phyloP scores from a whole-genome alignment of 2,113 vertebrate species.

The human region DNA sequence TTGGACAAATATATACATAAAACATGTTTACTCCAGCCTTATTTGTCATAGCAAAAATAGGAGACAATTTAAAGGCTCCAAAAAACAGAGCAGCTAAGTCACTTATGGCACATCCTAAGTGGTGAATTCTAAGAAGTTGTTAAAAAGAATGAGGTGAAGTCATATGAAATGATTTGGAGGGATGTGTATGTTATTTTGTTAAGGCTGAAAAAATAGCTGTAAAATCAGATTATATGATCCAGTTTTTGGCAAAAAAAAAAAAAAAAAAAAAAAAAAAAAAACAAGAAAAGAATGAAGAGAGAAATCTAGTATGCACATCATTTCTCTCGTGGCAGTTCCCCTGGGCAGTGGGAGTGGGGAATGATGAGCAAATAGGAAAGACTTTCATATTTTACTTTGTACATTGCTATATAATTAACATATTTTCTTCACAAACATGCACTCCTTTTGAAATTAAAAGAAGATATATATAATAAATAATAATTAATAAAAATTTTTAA shows the following conservation, averaged over 20 bases:
- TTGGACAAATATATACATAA: background rate
- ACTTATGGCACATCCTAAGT: background rate
- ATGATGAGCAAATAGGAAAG: background rate
- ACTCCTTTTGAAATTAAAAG: conserved; percentile 11
- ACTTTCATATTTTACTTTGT: background rate
- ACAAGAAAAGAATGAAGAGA: background rate
- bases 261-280: background rate
- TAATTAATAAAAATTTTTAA: conserved; percentile 9
- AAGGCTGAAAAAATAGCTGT: background rate
- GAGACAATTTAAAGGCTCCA: background rate
- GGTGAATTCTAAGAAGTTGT: background rate
- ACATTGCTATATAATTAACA: background rate
- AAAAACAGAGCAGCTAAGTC: background rate
- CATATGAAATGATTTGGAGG: background rate
- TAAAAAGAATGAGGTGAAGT: background rate
- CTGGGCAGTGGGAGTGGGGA: background rate
- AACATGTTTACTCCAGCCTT: background rate
- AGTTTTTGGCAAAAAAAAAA: background rate
- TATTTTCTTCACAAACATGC: background rate
- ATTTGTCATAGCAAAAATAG: background rate
- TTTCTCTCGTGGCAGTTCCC: background rate
- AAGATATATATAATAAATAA: background rate
- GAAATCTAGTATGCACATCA: background rate
- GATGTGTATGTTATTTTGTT: background rate
- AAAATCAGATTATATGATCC: background rate